Conservation (phyloP, 2,888 invertebrate genomes). For the Hypena proboscidalis region DNA sequence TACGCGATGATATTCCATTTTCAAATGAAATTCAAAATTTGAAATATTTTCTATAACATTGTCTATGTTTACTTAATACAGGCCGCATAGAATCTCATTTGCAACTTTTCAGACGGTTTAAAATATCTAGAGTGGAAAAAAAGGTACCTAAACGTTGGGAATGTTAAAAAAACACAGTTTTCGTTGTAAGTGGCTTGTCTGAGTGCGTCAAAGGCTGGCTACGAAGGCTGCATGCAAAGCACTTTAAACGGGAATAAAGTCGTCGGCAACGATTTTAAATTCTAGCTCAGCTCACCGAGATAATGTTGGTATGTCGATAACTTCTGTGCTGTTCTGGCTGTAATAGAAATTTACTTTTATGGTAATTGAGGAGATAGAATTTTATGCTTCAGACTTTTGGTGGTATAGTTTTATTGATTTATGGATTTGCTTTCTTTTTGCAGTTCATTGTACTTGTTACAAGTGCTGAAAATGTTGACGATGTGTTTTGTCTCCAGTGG, state of each 20-base stretch:
- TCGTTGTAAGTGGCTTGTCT: slow-evolving; percentile 71
- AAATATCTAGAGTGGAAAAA: slow-evolving; percentile 42
- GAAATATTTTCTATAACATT: slow-evolving; percentile 11
- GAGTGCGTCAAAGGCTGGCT: slow-evolving; percentile 69
- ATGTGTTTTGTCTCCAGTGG: too few relatives aligned
- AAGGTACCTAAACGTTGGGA: slow-evolving; percentile 55
- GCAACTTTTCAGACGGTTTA: slow-evolving; percentile 54
- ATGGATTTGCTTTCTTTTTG: neutral
- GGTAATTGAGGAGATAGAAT: slow-evolving; percentile 17
- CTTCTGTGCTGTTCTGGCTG: slow-evolving; percentile 37
- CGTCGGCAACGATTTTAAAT: slow-evolving; percentile 60
- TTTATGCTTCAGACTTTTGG: slow-evolving; percentile 1
- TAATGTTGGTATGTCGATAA: slow-evolving; percentile 55
- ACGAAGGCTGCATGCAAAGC: slow-evolving; percentile 60
- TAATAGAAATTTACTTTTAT: slow-evolving; percentile 30
- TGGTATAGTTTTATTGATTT: too few relatives aligned
- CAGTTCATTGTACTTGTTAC: too few relatives aligned
- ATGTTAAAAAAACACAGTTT: slow-evolving; percentile 63
- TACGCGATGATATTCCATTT: slow-evolving; percentile 1
- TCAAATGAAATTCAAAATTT: slow-evolving; percentile 4
- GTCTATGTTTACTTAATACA: slow-evolving; percentile 13
- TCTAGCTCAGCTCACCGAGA: slow-evolving; percentile 50
- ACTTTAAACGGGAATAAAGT: slow-evolving; percentile 58
- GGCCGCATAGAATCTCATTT: slow-evolving; percentile 44
- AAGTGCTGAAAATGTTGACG: too few relatives aligned